Evolutionary conservation across 1,140 invertebrate species (phyloP), one percentile per base, ranked within the genome.

Genomic region (Hesperophylax magnus): DNA sequence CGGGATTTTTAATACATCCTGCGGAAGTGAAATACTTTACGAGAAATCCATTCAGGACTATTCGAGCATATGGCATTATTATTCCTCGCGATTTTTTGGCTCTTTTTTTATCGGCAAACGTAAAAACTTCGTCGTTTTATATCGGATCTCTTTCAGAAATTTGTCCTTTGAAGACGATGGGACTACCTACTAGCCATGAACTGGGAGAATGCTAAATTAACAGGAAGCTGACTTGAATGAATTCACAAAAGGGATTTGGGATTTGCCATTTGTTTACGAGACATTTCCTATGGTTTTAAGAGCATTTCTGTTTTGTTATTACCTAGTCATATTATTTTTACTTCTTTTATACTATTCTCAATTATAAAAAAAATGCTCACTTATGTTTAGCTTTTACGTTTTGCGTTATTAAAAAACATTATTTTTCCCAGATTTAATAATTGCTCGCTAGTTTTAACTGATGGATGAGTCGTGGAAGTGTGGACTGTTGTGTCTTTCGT

Each of bases 21-120:
- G 82, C 82, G 82, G 82, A 83, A 83, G 82, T 74, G 79, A 58
- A 22, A 77, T 67, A 69, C 78, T 78, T 83, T 81, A 76, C 80
- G 75, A 20, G 79, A 78, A 72, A 77, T 80, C 75, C 82, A 80
- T 83, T 83, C 81, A 82, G 78, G 56, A 75, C 15, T 69, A 60
- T 58, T 34, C 72, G 76, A 80, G 74, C 82, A 83, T 78, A 83
- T 83, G 82, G 82, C 79, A 81, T 81, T 83, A 74, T 76, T 81
- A 78, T 82, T 78, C 34, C 11, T 47, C 8, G 27, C 15, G 11
- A 22, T 76, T 82, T 76, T 77, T 74, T 67, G 2, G 63, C 22
- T 67, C 24, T 34, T 17, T 61, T n/a, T 61, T 61, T 61, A 22
- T 61, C 61, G 39, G 39, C 39, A 47, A 47, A 47, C 39, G 39